phyloP scores from a whole-genome alignment of 2,797 vertebrate genomes.

The Scyliorhinus canicula region DNA sequence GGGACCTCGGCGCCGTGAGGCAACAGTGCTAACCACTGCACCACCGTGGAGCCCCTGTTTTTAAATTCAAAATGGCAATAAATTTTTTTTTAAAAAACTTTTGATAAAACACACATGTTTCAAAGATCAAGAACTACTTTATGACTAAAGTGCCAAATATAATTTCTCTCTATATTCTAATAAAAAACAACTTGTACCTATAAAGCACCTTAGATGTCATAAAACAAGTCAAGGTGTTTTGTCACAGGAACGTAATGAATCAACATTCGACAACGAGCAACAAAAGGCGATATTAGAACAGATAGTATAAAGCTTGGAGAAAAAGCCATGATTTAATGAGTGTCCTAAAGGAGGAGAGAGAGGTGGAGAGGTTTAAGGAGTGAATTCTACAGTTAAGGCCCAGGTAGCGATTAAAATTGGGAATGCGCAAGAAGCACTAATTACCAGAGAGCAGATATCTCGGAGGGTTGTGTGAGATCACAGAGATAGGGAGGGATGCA shows the following conservation, averaged over 20 bases:
- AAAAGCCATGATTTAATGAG: background rate
- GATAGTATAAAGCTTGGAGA: background rate
- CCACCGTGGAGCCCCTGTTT: too few relatives aligned
- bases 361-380: background rate
- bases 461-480: background rate
- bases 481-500: background rate
- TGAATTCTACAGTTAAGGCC: background rate
- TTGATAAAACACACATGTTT: background rate
- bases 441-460: background rate
- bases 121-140: background rate
- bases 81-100: too few relatives aligned
- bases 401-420: background rate
- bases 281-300: background rate
- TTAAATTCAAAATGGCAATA: too few relatives aligned
- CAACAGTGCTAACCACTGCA: too few relatives aligned
- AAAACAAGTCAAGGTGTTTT: background rate
- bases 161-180: background rate
- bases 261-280: background rate
- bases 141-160: background rate
- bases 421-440: too few relatives aligned
- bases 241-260: background rate
- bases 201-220: background rate
- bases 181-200: background rate
- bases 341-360: background rate
- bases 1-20: too few relatives aligned